phyloP scores from a whole-genome alignment of 1,140 invertebrate genomes.

The Heliothis virescens region DNA sequence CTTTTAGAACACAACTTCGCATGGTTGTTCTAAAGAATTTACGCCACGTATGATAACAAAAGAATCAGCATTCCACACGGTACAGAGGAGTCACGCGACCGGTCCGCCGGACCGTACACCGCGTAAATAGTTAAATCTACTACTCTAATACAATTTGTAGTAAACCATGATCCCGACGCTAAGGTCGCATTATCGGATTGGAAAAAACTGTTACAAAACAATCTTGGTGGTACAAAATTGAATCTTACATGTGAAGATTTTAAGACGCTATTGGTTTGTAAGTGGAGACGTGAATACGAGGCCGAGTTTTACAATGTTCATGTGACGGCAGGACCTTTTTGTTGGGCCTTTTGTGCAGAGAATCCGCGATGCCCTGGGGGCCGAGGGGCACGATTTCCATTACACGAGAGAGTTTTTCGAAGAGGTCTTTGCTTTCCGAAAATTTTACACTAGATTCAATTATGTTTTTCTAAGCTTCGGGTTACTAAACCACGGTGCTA shows the following conservation, averaged over 20 bases:
- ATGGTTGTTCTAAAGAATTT: slow-evolving; percentile 11
- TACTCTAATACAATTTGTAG: slow-evolving; percentile 85
- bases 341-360: slow-evolving; percentile 82
- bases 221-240: slow-evolving; percentile 62
- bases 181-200: slow-evolving; percentile 85
- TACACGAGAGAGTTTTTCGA: slow-evolving; percentile 81
- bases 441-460: slow-evolving; percentile 64
- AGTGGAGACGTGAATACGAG: slow-evolving; percentile 66
- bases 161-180: slow-evolving; percentile 84
- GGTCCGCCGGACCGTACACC: slow-evolving; percentile 51
- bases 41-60: slow-evolving; percentile 45
- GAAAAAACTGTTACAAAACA: slow-evolving; percentile 81
- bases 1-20: slow-evolving; percentile 3
- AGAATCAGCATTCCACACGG: slow-evolving; percentile 46
- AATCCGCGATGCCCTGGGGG: slow-evolving; percentile 80
- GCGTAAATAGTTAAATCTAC: slow-evolving; percentile 84
- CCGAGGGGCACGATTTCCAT: slow-evolving; percentile 81
- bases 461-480: slow-evolving; percentile 39
- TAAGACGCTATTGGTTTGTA: slow-evolving; percentile 73
- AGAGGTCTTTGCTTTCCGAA: slow-evolving; percentile 66
- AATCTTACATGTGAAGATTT: slow-evolving; percentile 59
- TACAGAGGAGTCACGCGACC: slow-evolving; percentile 38
- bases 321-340: slow-evolving; percentile 84
- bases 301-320: slow-evolving; percentile 84
- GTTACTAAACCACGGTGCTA: slow-evolving; percentile 18